Percentiles rank a stretch among this genome's conserved stretches.
Evolutionary conservation across 2,113 vertebrate species (phyloP).

Genomic region (Equus quagga): DNA sequence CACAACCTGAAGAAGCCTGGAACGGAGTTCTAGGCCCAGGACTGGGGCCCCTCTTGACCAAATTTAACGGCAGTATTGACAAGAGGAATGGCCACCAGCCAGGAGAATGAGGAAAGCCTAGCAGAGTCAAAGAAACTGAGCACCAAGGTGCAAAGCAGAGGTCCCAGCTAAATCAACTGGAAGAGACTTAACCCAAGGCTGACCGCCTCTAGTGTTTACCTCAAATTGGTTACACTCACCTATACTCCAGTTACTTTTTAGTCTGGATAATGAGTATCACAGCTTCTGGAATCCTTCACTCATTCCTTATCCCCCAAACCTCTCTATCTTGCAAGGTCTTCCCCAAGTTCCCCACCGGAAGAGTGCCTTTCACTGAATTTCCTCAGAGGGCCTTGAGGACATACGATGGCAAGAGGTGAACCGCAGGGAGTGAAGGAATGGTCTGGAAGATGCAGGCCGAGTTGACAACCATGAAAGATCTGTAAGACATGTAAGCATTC

Average conservation of each 20-base stretch:
- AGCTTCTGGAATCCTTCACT: background rate
- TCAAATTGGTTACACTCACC: background rate
- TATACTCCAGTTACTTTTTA: background rate
- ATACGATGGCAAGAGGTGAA: background rate
- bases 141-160: background rate
- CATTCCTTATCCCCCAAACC: background rate
- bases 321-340: background rate
- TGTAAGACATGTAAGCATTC: background rate
- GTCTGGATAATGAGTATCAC: background rate
- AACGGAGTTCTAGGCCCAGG: background rate
- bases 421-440: background rate
- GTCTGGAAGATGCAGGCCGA: background rate
- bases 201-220: background rate
- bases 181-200: background rate
- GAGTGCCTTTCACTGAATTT: background rate
- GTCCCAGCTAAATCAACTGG: background rate
- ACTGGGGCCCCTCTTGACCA: background rate
- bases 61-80: background rate
- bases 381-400: background rate
- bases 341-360: background rate
- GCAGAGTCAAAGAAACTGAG: background rate
- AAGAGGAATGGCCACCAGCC: background rate
- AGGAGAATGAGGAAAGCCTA: background rate
- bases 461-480: background rate
- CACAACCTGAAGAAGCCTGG: background rate